Conservation (phyloP, 2,797 vertebrate species). For the Oceanodroma leucorhoa region DNA sequence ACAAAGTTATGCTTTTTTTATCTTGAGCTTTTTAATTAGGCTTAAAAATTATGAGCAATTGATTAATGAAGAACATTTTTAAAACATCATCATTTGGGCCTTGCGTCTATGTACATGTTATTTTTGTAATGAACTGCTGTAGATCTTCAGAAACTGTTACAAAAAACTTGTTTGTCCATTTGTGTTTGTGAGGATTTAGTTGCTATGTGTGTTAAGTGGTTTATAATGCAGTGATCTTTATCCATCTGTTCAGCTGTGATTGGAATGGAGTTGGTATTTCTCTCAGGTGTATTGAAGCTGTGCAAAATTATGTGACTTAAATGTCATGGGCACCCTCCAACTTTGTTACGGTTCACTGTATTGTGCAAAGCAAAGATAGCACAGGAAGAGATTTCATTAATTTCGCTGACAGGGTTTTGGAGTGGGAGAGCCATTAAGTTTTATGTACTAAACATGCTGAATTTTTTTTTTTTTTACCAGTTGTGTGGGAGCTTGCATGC, state of each 20-base stretch:
- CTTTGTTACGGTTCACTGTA: background rate
- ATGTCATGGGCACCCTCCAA: background rate
- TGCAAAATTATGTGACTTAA: background rate
- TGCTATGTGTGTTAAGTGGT: background rate
- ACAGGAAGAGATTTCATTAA: background rate
- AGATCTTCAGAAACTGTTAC: background rate
- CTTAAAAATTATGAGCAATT: background rate
- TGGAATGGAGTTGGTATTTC: background rate
- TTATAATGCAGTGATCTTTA: background rate
- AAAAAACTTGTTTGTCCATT: background rate
- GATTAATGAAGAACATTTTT: background rate
- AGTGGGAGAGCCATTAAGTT: background rate
- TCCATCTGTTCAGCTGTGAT: background rate
- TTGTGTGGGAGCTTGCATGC: background rate
- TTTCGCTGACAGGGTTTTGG: background rate
- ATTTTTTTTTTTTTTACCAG: background rate
- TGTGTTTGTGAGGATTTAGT: background rate
- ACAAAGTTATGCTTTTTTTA: background rate
- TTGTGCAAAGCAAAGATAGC: background rate
- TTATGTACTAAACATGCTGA: background rate
- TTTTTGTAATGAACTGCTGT: background rate
- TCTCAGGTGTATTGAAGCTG: background rate
- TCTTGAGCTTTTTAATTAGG: background rate
- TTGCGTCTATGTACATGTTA: background rate
- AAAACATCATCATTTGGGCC: background rate